Conservation (phyloP, 2,797 vertebrate species). For the Arnoldichthys spilopterus region DNA sequence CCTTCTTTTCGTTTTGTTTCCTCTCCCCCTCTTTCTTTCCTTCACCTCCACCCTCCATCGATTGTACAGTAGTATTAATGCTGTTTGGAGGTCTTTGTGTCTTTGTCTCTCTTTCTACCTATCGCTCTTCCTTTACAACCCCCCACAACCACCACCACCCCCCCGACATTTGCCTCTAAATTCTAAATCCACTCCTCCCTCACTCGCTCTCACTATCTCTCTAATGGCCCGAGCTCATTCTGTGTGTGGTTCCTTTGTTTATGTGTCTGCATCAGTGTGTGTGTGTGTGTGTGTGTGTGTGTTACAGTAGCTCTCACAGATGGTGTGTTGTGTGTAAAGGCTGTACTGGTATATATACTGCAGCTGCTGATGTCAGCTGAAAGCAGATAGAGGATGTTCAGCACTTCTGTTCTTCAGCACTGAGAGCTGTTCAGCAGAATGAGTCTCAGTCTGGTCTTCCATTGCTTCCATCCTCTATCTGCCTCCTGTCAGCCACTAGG, state of each 20-base stretch:
- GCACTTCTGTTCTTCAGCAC: constrained; percentile 84
- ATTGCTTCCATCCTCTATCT: not conserved
- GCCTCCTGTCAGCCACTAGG: not conserved
- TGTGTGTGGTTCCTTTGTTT: constrained; percentile 33
- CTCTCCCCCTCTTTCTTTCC: constrained; percentile 55
- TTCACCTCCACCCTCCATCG: too few species aligned
- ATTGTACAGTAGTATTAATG: not conserved
- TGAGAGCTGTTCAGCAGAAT: constrained; percentile 9
- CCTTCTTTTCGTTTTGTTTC: constrained; percentile 32
- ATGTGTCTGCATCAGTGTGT: constrained; percentile 25
- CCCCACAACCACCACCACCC: too few species aligned
- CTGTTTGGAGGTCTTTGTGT: constrained; percentile 14
- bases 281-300: constrained; percentile 68
- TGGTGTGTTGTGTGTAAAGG: constrained; percentile 88
- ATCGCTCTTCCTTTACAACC: not conserved
- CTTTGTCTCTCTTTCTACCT: not conserved
- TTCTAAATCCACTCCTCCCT: not conserved
- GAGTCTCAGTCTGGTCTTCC: not conserved
- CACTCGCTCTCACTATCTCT: constrained; percentile 63
- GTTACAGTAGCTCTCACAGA: constrained; percentile 92
- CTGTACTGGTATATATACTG: constrained; percentile 89
- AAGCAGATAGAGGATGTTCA: constrained; percentile 83
- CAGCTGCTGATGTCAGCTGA: constrained; percentile 97
- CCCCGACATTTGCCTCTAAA: not conserved
- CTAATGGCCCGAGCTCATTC: constrained; percentile 79